Conservation (phyloP, 2,113 vertebrate species). For the Pollimyrus isidori region DNA sequence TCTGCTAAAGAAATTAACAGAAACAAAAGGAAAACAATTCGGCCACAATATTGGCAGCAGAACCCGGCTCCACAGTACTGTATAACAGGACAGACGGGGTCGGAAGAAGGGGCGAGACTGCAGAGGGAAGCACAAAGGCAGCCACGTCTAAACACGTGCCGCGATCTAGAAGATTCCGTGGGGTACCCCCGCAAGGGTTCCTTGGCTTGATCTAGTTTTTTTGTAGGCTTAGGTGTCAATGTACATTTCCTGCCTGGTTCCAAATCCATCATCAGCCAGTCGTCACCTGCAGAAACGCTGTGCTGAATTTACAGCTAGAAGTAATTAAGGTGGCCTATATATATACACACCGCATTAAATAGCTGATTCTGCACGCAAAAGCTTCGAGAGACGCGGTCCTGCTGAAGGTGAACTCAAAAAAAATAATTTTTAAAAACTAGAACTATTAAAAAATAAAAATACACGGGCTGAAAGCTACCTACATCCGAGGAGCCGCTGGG, state of each 20-base stretch:
- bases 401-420: background rate
- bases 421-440: background rate
- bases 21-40: constrained; percentile 11
- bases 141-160: background rate
- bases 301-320: background rate
- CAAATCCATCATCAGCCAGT: background rate
- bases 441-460: background rate
- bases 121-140: background rate
- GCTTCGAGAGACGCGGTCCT: background rate
- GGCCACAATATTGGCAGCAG: background rate
- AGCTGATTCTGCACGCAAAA: constrained; percentile 1
- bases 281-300: background rate
- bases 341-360: background rate
- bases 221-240: background rate
- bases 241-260: background rate
- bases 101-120: background rate
- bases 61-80: background rate
- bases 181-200: background rate
- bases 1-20: constrained; percentile 18
- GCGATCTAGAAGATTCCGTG: background rate
- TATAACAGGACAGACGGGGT: background rate
- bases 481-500: background rate
- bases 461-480: background rate
- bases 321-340: background rate
- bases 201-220: background rate